Percentiles rank a stretch among this genome's conserved stretches.
These are phyloP conservation scores for Rhyacichthys aspro DNA, from an alignment of 2,797 vertebrate species.

Conservation along the genomic window DNA sequence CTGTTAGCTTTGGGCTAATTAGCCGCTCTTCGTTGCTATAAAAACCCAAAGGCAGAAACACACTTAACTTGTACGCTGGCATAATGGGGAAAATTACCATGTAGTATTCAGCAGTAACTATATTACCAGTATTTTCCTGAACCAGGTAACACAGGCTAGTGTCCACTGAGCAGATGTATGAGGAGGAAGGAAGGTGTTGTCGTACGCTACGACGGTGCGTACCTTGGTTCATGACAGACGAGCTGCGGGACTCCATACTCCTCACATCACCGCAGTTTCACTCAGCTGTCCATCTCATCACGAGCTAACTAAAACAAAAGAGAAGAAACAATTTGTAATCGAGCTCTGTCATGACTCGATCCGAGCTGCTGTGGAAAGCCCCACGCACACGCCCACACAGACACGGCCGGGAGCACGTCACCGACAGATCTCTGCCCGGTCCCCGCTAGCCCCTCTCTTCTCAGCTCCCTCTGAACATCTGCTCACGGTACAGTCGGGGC, in stretches of 20 bases:
- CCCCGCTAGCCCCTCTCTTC: too few relatives aligned
- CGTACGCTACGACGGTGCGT: neutral
- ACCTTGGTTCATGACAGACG: conserved; percentile 30
- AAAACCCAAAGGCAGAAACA: neutral
- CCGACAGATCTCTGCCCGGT: neutral
- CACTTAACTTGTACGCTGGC: too few relatives aligned
- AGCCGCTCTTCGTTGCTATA: neutral
- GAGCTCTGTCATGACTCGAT: conserved; percentile 30
- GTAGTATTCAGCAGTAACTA: too few relatives aligned
- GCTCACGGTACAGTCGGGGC: too few relatives aligned
- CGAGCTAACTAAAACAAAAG: neutral
- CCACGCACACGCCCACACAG: neutral
- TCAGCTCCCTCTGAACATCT: neutral
- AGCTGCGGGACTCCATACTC: conserved; percentile 7
- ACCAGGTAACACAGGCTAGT: too few relatives aligned
- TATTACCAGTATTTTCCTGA: too few relatives aligned
- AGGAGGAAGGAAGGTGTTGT: too few relatives aligned
- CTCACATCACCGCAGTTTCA: conserved; percentile 7
- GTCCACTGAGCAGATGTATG: too few relatives aligned
- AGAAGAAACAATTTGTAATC: neutral
- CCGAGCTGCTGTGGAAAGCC: conserved; percentile 12
- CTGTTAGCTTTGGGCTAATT: neutral
- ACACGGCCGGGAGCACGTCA: conserved; percentile 7
- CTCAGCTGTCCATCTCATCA: neutral
- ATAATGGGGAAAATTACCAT: too few relatives aligned